phyloP scores from a whole-genome alignment of 2,888 invertebrate genomes.

The Ectemnius continuus region DNA sequence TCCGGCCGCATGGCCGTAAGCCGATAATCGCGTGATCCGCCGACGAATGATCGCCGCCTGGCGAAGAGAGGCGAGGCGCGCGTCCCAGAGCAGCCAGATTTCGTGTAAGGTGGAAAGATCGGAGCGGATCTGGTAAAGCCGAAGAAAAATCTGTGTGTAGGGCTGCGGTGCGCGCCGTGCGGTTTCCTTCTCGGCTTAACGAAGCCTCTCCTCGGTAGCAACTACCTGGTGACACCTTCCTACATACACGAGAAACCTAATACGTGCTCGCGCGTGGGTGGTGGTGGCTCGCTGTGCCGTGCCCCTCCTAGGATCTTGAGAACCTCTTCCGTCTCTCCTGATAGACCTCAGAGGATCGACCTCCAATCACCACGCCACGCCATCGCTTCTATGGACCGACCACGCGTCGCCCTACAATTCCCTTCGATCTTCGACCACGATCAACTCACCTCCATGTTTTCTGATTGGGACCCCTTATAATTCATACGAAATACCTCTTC shows the following conservation, averaged over 20 bases:
- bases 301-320: slow-evolving; percentile 47
- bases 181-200: too few species aligned
- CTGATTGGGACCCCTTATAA: slow-evolving; percentile 1
- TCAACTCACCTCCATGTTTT: slow-evolving; percentile 1
- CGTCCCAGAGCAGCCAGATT: background rate
- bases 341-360: background rate
- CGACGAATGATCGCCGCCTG: slow-evolving; percentile 10
- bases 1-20: slow-evolving; percentile 65
- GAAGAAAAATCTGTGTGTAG: background rate
- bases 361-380: background rate
- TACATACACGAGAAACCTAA: slow-evolving; percentile 4
- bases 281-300: too few species aligned
- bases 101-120: background rate
- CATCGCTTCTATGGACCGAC: slow-evolving; percentile 23
- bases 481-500: background rate
- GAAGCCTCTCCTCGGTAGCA: too few species aligned
- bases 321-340: slow-evolving; percentile 12
- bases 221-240: background rate
- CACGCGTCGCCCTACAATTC: slow-evolving; percentile 14
- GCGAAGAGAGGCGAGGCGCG: background rate
- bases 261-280: slow-evolving; percentile 61
- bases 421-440: slow-evolving; percentile 12
- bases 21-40: slow-evolving; percentile 57
- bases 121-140: too few species aligned
- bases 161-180: background rate